Evolutionary conservation across 1,140 invertebrate genomes (phyloP).

Genomic region (Brachionus asplanchnoidis): DNA sequence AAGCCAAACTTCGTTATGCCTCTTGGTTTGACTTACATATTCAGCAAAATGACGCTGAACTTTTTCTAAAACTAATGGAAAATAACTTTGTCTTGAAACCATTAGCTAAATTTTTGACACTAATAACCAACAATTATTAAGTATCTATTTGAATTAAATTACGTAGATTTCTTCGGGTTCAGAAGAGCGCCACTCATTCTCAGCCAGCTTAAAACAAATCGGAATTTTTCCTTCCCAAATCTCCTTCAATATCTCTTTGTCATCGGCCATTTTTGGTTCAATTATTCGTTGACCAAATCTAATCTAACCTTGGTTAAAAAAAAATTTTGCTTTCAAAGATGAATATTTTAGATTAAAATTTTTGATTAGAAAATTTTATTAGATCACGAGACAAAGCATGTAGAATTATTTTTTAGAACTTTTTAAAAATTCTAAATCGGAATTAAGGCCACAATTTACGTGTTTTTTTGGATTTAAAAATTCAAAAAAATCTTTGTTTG

Average conservation of each 20-base stretch:
- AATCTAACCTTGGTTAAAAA: background rate
- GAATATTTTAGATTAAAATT: background rate
- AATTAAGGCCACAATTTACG: background rate
- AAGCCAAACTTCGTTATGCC: constrained; percentile 84
- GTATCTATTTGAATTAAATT: background rate
- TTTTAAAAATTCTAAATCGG: background rate
- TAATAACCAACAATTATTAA: background rate
- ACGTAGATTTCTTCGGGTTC: constrained; percentile 38
- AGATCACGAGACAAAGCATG: background rate
- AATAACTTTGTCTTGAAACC: constrained; percentile 88
- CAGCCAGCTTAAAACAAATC: constrained; percentile 77
- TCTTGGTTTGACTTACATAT: constrained; percentile 64
- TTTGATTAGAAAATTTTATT: background rate
- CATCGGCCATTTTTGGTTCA: constrained; percentile 69
- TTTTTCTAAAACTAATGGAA: constrained; percentile 91
- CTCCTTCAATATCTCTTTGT: constrained; percentile 82
- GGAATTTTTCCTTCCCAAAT: constrained; percentile 92
- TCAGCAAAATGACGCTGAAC: constrained; percentile 82
- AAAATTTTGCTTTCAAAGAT: background rate
- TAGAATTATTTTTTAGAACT: background rate
- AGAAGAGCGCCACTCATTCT: constrained; percentile 65
- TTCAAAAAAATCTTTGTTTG: background rate
- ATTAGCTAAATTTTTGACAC: constrained; percentile 63
- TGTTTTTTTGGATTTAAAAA: background rate
- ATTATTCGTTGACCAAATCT: background rate